These are phyloP conservation scores for Drosophila formosana DNA, from an alignment of 2,888 invertebrate species.

Conservation along the genomic window DNA sequence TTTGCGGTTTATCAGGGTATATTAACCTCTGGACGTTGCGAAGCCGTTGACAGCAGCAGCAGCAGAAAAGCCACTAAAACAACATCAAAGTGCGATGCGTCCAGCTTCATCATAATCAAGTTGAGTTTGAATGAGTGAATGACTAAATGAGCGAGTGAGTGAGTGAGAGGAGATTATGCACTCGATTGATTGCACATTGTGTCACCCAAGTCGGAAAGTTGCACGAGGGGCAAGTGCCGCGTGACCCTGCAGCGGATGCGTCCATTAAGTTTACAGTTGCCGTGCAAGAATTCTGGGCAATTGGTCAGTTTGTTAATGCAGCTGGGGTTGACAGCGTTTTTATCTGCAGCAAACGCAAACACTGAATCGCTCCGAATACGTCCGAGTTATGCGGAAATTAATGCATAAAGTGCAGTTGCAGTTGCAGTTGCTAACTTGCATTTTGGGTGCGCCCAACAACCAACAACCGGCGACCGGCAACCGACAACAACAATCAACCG, in stretches of 20 bases:
- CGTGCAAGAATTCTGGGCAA: constrained; percentile 65
- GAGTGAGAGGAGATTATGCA: constrained; percentile 4
- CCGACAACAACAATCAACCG: constrained; percentile 24
- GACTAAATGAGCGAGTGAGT: not conserved
- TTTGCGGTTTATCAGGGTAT: constrained; percentile 64
- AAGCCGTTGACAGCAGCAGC: constrained; percentile 55
- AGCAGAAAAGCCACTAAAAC: constrained; percentile 49
- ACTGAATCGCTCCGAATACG: constrained; percentile 16
- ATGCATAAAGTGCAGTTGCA: constrained; percentile 57
- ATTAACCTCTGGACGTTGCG: constrained; percentile 48
- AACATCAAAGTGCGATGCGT: constrained; percentile 61
- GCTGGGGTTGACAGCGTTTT: constrained; percentile 19
- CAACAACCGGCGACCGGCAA: constrained; percentile 1
- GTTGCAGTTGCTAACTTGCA: constrained; percentile 19
- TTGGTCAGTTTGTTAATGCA: constrained; percentile 34
- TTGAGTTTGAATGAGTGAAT: constrained; percentile 20
- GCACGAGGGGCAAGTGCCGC: constrained; percentile 4
- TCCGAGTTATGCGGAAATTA: constrained; percentile 72
- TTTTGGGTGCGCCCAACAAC: constrained; percentile 52
- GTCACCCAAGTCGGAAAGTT: constrained; percentile 31
- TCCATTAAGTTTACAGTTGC: constrained; percentile 63
- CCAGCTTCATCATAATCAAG: constrained; percentile 37
- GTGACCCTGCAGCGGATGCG: constrained; percentile 64
- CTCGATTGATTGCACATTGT: constrained; percentile 57
- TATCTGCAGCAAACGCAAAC: constrained; percentile 1